Base-by-base conservation (phyloP, 2,113 vertebrate genomes). In the Planiliza haematocheilus region DNA sequence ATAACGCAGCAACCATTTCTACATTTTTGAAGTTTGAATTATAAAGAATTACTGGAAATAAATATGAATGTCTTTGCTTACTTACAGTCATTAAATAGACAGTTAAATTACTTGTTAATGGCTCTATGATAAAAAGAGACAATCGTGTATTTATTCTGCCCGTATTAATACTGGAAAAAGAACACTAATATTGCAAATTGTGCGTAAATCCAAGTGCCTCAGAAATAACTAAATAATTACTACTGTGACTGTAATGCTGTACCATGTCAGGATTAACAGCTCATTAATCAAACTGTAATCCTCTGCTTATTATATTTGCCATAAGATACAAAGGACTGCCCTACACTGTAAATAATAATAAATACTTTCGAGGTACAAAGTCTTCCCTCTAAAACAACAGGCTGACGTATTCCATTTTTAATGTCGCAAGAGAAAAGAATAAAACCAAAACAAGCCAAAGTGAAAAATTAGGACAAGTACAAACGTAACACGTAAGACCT, bases 401-500 rank as follows among this genome's bases (percentile, higher is more conserved):
- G 50, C 16, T 16, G 20, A 53, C 16, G 11, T n/a, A 14, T 10
- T 48, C 46, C 17, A 14, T 7, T 24, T 12, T 66, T 53, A 9
- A 34, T 34, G 10, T 18, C 5, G 48, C n/a, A 7, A 14, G 20
- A 30, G 16, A 49, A 41, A 13, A 38, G 12, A 34, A 16, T 24
- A 13, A 16, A 41, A 20, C 8, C 1, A 18, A 39, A 57, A 30
- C 2, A 1, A 38, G 12, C 8, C 9, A n/a, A 14, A 51, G 7
- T 45, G 24, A 14, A 36, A 49, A 59, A 58, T 13, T 17, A 49
- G 21, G 17, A 41, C 52, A 49, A 4, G 8, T 21, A 13, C 43
- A 43, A 58, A n/a, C n/a, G n/a, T 20, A 39, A 18, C 53, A 72
- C 2, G n/a, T n/a, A 37, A 71, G 55, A 72, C 72, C 34, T 77